Percentiles rank a stretch among this genome's conserved stretches.
These are phyloP conservation scores for Leptopilina drosophilae DNA, from an alignment of 2,888 invertebrate species.

Conservation along the genomic window DNA sequence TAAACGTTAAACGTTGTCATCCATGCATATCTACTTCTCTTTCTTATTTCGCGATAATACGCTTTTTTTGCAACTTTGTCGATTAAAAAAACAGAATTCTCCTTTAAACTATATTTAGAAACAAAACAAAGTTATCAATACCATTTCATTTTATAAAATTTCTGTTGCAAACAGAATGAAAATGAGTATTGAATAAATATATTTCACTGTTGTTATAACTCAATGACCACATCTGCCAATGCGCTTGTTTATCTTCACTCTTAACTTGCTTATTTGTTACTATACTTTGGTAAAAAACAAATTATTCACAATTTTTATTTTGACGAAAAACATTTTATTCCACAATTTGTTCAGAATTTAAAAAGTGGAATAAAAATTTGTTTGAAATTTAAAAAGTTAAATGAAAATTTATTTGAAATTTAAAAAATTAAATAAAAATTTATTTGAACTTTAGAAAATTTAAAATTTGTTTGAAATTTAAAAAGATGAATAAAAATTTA, in stretches of 20 bases:
- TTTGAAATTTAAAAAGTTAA: too few relatives aligned
- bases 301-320: too few relatives aligned
- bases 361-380: too few relatives aligned
- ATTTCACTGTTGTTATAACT: slow-evolving; percentile 16
- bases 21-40: slow-evolving; percentile 12
- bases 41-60: background rate
- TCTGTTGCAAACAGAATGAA: background rate
- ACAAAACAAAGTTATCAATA: slow-evolving; percentile 5
- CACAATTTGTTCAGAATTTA: too few relatives aligned
- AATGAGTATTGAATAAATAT: background rate
- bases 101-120: background rate
- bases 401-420: too few relatives aligned
- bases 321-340: too few relatives aligned
- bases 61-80: slow-evolving; percentile 15
- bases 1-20: slow-evolving; percentile 68
- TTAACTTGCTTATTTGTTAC: slow-evolving; percentile 8
- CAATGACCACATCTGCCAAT: background rate
- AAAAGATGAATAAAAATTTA: too few relatives aligned
- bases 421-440: too few relatives aligned
- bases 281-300: too few relatives aligned
- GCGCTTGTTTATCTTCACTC: slow-evolving; percentile 5
- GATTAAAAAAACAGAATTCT: slow-evolving; percentile 3
- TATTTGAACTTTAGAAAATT: too few relatives aligned
- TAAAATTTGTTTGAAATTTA: too few relatives aligned
- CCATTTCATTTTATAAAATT: slow-evolving; percentile 14